Conservation (phyloP, 1,140 invertebrate species). For the Dendroctonus ponderosae region DNA sequence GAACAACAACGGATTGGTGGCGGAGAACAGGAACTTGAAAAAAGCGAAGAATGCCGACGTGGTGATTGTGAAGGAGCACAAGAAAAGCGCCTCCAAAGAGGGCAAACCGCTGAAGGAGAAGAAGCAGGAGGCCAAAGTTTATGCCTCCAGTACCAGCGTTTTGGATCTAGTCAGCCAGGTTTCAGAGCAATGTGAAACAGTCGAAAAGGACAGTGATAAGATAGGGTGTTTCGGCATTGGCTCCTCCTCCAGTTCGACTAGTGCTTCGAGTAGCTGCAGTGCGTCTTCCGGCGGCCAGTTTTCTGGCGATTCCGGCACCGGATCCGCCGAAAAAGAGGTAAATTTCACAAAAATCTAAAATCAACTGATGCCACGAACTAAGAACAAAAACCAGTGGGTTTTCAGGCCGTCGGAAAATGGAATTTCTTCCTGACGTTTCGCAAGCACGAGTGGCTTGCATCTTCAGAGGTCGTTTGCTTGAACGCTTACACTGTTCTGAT, state of each 20-base stretch:
- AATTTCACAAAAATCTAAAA: neutral
- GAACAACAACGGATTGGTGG: slow-evolving; percentile 27
- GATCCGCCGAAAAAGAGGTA: slow-evolving; percentile 24
- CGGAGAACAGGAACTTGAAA: slow-evolving; percentile 13
- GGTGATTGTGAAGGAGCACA: slow-evolving; percentile 11
- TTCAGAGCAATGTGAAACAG: neutral
- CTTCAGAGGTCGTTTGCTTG: too few relatives aligned
- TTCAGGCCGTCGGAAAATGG: too few relatives aligned
- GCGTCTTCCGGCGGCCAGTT: slow-evolving; percentile 2
- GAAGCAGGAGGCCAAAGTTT: slow-evolving; percentile 12
- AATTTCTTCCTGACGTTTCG: too few relatives aligned
- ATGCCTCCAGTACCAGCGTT: slow-evolving; percentile 8
- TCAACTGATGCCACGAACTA: too few relatives aligned
- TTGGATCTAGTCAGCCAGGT: slow-evolving; percentile 10
- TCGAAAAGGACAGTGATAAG: slow-evolving; percentile 3
- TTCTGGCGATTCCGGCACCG: slow-evolving; percentile 1
- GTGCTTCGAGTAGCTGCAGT: slow-evolving; percentile 1
- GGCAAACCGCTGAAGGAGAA: neutral
- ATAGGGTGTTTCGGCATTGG: neutral
- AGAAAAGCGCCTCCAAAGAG: slow-evolving; percentile 6
- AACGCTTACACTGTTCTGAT: too few relatives aligned
- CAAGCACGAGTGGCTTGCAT: too few relatives aligned
- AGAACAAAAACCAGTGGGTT: too few relatives aligned
- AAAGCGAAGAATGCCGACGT: neutral
- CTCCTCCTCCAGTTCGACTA: slow-evolving; percentile 4